Evolutionary conservation across 2,113 vertebrate species (phyloP), one percentile per base, ranked within the genome.

Genomic region (Planiliza haematocheilus): DNA sequence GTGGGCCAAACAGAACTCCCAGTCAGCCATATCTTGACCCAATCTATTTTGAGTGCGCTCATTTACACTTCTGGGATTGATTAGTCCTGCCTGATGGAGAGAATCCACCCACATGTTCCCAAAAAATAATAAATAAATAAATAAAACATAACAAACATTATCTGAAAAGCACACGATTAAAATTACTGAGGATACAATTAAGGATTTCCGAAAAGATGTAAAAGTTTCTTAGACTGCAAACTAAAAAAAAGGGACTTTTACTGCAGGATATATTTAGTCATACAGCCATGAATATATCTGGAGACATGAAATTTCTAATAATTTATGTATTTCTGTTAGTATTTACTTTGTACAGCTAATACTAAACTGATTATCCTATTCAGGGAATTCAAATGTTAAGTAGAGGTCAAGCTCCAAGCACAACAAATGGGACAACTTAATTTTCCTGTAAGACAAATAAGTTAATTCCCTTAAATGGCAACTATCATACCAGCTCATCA

Each of bases 41-140:
- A 66, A 79, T 83, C 79, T 75, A 46, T 61, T 43, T 14, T 41
- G n/a, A 60, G 16, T 71, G 17, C 1, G 55, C 51, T 81, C 52
- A 73, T 89, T 83, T 84, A 79, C 71, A 77, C 63, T 70, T 85
- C 79, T 87, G 70, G 60, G 73, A 70, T 88, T 82, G 67, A 89
- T 87, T 88, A 81, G 50, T 81, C 24, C 34, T 85, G 82, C 24
- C 84, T 88, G 66, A 53, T 73, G 67, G 11, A 17, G 18, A 51
- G 66, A 67, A 39, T 30, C 2, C 50, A 46, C 17, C 1, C 24
- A 41, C 38, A 50, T 41, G 21, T 67, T n/a, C 3, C n/a, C 52
- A 10, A 38, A 62, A 58, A 70, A n/a, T n/a, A n/a, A n/a, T n/a
- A n/a, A n/a, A n/a, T n/a, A n/a, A n/a, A n/a, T n/a, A n/a, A n/a